Conservation (phyloP, 2,888 invertebrate genomes). For the Neoscelio sp. region DNA sequence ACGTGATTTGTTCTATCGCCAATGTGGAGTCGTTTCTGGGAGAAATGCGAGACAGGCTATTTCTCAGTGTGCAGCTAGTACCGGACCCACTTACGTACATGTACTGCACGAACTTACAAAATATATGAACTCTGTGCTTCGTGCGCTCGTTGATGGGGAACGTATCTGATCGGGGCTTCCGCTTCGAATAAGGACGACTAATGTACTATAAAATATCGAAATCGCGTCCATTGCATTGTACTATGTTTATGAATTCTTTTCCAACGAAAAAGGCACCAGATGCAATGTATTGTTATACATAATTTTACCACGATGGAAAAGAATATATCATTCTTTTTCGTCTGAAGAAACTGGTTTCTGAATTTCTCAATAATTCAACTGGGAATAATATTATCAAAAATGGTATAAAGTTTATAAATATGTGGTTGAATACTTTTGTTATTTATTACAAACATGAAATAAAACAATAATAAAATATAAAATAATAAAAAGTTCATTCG, state of each 20-base stretch:
- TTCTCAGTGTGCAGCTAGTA: constrained; percentile 53
- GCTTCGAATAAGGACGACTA: constrained; percentile 62
- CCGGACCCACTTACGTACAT: constrained; percentile 62
- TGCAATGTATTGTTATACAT: constrained; percentile 18
- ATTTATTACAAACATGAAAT: no score
- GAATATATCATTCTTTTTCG: constrained; percentile 2
- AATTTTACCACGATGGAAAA: constrained; percentile 18
- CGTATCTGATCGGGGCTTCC: constrained; percentile 65
- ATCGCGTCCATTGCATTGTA: constrained; percentile 25
- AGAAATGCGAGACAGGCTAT: constrained; percentile 65
- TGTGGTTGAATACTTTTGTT: no score
- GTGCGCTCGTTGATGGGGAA: constrained; percentile 64
- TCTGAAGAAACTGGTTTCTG: not conserved
- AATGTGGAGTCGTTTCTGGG: constrained; percentile 39
- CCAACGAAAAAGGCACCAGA: constrained; percentile 22
- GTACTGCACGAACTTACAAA: constrained; percentile 42
- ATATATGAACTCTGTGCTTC: constrained; percentile 61
- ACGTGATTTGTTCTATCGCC: constrained; percentile 64
- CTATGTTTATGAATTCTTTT: constrained; percentile 47
- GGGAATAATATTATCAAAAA: no score
- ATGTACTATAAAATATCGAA: constrained; percentile 63
- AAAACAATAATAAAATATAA: no score
- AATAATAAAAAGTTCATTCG: no score
- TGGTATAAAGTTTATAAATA: no score
- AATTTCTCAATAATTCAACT: no score